Evolutionary conservation across 2,797 vertebrate species (phyloP).

Genomic region (Pseudotriccus pelzelni): DNA sequence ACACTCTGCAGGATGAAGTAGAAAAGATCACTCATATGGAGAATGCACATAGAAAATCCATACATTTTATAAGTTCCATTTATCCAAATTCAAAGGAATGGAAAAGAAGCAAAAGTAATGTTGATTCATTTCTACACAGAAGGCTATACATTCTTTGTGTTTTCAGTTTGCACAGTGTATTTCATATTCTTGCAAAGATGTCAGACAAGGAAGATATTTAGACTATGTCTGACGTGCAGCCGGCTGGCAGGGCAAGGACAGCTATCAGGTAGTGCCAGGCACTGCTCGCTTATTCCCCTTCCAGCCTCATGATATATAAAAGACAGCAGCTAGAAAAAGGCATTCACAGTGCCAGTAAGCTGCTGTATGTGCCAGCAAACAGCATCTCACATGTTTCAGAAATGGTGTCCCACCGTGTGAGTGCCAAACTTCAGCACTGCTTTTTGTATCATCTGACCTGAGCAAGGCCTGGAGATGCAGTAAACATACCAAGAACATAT

Average conservation of each 20-base stretch:
- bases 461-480: background rate
- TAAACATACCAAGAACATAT: background rate
- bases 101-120: background rate
- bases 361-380: background rate
- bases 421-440: too few species aligned
- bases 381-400: background rate
- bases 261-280: background rate
- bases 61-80: background rate
- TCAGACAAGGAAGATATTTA: background rate
- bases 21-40: background rate
- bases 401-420: background rate
- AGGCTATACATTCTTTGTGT: background rate
- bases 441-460: background rate
- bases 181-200: background rate
- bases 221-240: rapidly evolving
- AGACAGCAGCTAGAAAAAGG: background rate
- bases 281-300: background rate
- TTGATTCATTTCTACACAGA: rapidly evolving
- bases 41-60: background rate
- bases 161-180: background rate
- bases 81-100: background rate
- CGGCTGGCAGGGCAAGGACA: background rate
- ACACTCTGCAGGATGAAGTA: background rate
- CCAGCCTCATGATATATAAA: rapidly evolving
- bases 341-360: rapidly evolving